phyloP scores from a whole-genome alignment of 2,797 vertebrate genomes.

The Sphenopsis melanotis region DNA sequence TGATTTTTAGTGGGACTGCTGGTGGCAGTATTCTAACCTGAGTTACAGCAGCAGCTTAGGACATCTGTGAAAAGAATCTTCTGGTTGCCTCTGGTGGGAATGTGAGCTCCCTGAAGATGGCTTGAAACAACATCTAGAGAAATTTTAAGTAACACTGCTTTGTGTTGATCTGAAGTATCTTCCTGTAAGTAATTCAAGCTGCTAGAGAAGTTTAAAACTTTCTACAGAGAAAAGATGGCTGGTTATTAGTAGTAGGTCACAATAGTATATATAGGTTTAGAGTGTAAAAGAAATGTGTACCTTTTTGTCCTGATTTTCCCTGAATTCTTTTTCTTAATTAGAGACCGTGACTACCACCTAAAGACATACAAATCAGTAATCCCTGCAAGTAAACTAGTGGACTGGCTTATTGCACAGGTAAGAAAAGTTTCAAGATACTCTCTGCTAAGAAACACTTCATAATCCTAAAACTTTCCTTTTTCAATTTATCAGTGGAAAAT shows the following conservation, averaged over 20 bases:
- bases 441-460: not conserved
- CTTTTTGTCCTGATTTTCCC: not conserved
- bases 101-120: not conserved
- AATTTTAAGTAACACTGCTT: not conserved
- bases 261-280: not conserved
- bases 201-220: not conserved
- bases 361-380: conserved; percentile 97
- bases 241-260: not conserved
- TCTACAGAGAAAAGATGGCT: not conserved
- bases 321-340: conserved; percentile 54
- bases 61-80: not conserved
- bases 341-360: conserved; percentile 93
- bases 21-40: not conserved
- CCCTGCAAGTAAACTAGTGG: conserved; percentile 92
- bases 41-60: not conserved
- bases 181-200: not conserved
- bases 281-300: not conserved
- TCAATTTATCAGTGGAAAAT: not conserved
- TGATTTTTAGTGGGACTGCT: not conserved
- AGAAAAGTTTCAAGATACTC: not conserved
- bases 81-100: not conserved
- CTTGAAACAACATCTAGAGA: not conserved
- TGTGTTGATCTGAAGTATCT: not conserved
- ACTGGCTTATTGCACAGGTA: conserved; percentile 96
- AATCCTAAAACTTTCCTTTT: not conserved